phyloP scores from a whole-genome alignment of 2,888 invertebrate species.

The Panzeria rudis region DNA sequence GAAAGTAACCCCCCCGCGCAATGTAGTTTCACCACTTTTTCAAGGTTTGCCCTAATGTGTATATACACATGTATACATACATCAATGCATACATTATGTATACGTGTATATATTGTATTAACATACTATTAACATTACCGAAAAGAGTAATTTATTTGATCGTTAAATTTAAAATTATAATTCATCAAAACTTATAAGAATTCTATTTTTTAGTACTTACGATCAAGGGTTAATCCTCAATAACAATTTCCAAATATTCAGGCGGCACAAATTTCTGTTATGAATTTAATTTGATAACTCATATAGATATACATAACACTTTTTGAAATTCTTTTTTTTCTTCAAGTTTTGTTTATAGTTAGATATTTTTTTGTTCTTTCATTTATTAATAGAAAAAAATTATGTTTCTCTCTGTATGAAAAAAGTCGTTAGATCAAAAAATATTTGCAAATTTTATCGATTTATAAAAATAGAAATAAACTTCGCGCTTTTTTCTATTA shows the following conservation, averaged over 20 bases:
- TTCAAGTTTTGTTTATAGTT: slow-evolving; percentile 8
- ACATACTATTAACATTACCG: slow-evolving; percentile 3
- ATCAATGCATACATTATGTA: no score
- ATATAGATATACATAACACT: slow-evolving; percentile 25
- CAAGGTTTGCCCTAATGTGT: no score
- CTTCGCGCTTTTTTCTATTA: slow-evolving; percentile 62
- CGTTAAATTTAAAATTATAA: not conserved
- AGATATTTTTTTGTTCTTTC: not conserved
- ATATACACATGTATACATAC: no score
- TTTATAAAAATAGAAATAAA: slow-evolving; percentile 14
- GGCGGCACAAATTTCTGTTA: slow-evolving; percentile 12
- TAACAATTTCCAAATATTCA: not conserved
- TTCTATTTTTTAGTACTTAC: slow-evolving; percentile 40
- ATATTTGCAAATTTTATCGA: not conserved
- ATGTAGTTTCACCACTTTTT: no score
- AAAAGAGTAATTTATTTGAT: slow-evolving; percentile 36
- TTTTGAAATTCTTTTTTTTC: slow-evolving; percentile 5
- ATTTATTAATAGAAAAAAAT: not conserved
- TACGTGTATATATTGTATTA: no score
- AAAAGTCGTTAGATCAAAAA: not conserved
- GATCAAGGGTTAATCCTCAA: slow-evolving; percentile 36
- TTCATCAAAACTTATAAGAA: not conserved
- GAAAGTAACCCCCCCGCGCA: no score
- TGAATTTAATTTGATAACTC: slow-evolving; percentile 4
- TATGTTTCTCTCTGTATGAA: not conserved